These are phyloP conservation scores for Mesorhabditis spiculigera DNA, from an alignment of 2,888 invertebrate genomes.

Conservation along the genomic window DNA sequence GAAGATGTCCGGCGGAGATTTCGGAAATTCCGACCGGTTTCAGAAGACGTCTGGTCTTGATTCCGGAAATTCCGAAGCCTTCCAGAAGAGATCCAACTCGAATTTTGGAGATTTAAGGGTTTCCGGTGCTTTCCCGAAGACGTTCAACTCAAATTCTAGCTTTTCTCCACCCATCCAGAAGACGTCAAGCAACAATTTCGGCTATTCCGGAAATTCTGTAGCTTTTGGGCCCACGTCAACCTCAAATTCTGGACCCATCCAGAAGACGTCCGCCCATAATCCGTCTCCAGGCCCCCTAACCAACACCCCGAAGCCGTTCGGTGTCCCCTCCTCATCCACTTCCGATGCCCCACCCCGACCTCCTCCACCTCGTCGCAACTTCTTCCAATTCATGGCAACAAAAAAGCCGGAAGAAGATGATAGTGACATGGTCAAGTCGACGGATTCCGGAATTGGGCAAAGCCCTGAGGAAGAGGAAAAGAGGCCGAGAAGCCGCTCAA, in stretches of 20 bases:
- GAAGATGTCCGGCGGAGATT: background rate
- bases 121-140: background rate
- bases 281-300: background rate
- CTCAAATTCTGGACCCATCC: too few relatives aligned
- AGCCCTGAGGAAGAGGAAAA: background rate
- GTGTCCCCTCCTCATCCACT: background rate
- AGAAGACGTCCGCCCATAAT: background rate
- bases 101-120: too few relatives aligned
- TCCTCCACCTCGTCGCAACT: background rate
- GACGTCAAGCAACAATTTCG: too few relatives aligned
- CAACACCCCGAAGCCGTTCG: background rate
- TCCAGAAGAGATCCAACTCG: too few relatives aligned
- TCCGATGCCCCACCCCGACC: background rate
- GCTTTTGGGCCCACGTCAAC: too few relatives aligned
- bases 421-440: background rate
- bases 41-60: background rate
- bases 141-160: background rate
- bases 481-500: background rate
- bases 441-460: constrained; percentile 2
- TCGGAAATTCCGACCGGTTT: too few relatives aligned
- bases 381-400: background rate
- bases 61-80: background rate
- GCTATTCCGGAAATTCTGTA: background rate
- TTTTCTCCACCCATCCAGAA: too few relatives aligned
- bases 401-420: background rate